These are phyloP conservation scores for Notocelia uddmanniana DNA, from an alignment of 2,888 invertebrate species.

Conservation along the genomic window DNA sequence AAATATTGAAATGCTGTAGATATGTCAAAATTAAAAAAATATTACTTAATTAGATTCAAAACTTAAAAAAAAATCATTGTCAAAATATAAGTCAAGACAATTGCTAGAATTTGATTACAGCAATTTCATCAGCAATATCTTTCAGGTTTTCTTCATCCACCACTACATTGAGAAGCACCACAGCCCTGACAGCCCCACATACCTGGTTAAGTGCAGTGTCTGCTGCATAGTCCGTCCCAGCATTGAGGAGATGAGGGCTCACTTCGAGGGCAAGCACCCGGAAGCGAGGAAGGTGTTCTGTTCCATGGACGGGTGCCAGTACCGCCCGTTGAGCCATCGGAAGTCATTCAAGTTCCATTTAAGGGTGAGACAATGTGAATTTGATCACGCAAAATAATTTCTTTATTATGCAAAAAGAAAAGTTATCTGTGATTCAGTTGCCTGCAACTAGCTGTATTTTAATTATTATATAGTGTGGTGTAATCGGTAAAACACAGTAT, in stretches of 20 bases:
- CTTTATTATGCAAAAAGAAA: too few relatives aligned
- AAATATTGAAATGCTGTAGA: too few relatives aligned
- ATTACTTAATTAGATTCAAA: too few relatives aligned
- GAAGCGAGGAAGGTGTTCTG: constrained; percentile 76
- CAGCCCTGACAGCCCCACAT: constrained; percentile 52
- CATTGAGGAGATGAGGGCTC: constrained; percentile 70
- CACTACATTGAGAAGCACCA: constrained; percentile 71
- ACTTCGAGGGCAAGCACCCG: constrained; percentile 70
- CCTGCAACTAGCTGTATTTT: too few relatives aligned
- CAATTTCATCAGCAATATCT: constrained; percentile 43
- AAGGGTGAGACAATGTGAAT: constrained; percentile 61
- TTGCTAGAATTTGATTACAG: too few relatives aligned
- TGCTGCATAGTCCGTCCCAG: constrained; percentile 69
- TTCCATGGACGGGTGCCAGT: constrained; percentile 71
- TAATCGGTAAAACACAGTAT: too few relatives aligned
- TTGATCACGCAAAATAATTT: too few relatives aligned
- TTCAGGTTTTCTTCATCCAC: constrained; percentile 74
- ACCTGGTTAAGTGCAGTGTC: constrained; percentile 73
- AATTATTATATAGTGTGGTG: too few relatives aligned
- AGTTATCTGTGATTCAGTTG: too few relatives aligned
- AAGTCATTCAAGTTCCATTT: constrained; percentile 79
- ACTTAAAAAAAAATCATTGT: too few relatives aligned
- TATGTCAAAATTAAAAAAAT: too few relatives aligned
- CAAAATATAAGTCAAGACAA: too few relatives aligned
- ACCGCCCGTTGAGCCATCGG: constrained; percentile 73